phyloP scores from a whole-genome alignment of 2,113 vertebrate species.

The Oncorhynchus tshawytscha region DNA sequence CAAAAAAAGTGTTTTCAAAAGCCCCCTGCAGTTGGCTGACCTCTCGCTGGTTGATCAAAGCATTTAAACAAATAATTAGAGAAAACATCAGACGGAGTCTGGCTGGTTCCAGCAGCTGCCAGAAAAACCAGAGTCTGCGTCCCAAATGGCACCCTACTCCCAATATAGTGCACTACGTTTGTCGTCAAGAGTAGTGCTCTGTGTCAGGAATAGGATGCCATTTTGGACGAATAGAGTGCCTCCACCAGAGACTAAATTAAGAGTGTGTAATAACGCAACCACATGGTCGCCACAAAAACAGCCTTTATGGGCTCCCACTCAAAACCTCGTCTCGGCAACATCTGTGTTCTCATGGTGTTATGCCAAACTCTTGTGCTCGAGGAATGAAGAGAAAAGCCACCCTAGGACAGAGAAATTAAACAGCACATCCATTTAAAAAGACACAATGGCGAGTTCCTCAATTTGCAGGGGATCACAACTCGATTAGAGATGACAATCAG shows the following conservation, averaged over 20 bases:
- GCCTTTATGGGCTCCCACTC: conserved; percentile 1
- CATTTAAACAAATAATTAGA: conserved; percentile 63
- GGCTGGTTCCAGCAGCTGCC: conserved; percentile 35
- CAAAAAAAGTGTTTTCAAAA: conserved; percentile 9
- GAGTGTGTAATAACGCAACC: neutral
- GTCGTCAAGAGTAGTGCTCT: too few relatives aligned
- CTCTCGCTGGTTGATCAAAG: conserved; percentile 57
- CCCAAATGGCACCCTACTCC: too few relatives aligned
- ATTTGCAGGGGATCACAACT: neutral
- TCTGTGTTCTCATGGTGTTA: neutral
- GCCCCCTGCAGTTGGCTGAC: conserved; percentile 17
- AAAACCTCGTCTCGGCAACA: neutral
- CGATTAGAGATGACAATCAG: neutral
- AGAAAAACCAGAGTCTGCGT: conserved; percentile 28
- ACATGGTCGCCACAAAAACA: neutral
- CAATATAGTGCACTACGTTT: too few relatives aligned
- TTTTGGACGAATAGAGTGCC: neutral
- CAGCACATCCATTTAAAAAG: neutral
- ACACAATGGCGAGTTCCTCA: neutral
- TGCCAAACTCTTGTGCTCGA: too few relatives aligned
- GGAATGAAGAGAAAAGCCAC: neutral
- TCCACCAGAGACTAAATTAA: neutral
- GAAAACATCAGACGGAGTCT: conserved; percentile 41
- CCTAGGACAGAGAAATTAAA: neutral
- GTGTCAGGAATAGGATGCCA: too few relatives aligned